Evolutionary conservation across 2,888 invertebrate species (phyloP).

Genomic region (Malthinus seriepunctatus): DNA sequence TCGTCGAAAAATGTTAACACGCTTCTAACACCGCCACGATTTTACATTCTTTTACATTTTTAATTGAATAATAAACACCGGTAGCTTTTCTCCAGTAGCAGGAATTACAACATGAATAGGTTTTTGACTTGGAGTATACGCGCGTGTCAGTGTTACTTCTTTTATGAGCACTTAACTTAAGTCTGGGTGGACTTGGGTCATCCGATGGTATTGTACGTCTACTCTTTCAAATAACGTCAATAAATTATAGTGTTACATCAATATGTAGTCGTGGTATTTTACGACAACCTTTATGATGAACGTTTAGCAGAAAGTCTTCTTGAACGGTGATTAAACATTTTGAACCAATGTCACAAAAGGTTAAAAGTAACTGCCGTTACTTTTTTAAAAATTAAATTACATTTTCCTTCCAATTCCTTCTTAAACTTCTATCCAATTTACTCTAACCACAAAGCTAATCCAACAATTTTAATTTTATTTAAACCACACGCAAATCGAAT

Average conservation of each 20-base stretch:
- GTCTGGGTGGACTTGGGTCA: constrained; percentile 29
- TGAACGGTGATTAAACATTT: constrained; percentile 39
- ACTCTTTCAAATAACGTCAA: constrained; percentile 34
- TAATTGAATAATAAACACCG: constrained; percentile 34
- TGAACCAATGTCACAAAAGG: constrained; percentile 39
- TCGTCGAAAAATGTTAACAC: constrained; percentile 51
- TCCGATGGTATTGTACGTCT: constrained; percentile 28
- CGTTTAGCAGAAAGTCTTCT: constrained; percentile 41
- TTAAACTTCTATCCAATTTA: not conserved
- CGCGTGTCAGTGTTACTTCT: constrained; percentile 32
- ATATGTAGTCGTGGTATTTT: constrained; percentile 40
- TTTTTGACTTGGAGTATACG: constrained; percentile 24
- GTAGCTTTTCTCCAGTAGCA: constrained; percentile 16
- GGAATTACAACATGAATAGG: constrained; percentile 12
- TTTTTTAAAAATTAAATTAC: constrained; percentile 42
- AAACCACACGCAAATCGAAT: no score
- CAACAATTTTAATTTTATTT: no score
- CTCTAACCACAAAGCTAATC: no score
- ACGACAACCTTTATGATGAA: constrained; percentile 43
- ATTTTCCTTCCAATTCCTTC: constrained; percentile 24
- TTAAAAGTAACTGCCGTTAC: constrained; percentile 39
- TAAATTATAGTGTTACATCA: constrained; percentile 45
- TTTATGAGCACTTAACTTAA: constrained; percentile 35
- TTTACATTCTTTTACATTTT: constrained; percentile 28
- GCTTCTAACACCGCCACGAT: constrained; percentile 36